phyloP scores from a whole-genome alignment of 2,113 vertebrate genomes.

The Chunga burmeisteri region DNA sequence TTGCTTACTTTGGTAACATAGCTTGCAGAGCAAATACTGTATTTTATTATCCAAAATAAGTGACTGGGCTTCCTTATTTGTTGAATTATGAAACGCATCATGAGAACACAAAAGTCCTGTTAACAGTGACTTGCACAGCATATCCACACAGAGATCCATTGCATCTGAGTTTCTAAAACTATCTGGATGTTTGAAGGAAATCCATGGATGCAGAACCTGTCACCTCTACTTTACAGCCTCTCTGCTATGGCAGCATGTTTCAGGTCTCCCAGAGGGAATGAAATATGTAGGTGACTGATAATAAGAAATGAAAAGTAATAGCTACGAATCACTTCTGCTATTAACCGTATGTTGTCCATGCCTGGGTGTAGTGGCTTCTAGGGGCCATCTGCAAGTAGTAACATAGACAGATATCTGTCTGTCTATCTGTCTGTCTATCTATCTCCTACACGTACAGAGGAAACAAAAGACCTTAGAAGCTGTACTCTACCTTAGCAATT shows the following conservation, averaged over 20 bases:
- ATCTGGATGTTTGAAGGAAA: background rate
- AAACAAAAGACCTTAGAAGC: background rate
- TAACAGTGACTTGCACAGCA: background rate
- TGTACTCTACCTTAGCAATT: background rate
- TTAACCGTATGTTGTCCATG: background rate
- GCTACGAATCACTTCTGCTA: background rate
- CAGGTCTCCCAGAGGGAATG: background rate
- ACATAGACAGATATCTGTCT: background rate
- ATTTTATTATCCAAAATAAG: background rate
- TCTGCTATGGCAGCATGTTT: background rate
- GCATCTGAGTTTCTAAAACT: background rate
- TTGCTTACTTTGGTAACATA: background rate
- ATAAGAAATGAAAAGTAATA: background rate
- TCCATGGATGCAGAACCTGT: rapidly evolving
- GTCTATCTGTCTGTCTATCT: background rate
- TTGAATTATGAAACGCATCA: background rate
- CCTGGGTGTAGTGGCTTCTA: background rate
- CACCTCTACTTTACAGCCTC: background rate
- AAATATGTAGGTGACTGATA: background rate
- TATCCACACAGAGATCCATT: background rate
- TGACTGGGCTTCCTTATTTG: background rate
- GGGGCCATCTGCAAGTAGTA: background rate
- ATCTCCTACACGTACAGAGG: background rate
- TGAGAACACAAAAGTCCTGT: background rate
- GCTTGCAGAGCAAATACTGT: background rate